These are phyloP conservation scores for Drosophila repleta DNA, from an alignment of 1,140 invertebrate genomes.

Conservation along the genomic window DNA sequence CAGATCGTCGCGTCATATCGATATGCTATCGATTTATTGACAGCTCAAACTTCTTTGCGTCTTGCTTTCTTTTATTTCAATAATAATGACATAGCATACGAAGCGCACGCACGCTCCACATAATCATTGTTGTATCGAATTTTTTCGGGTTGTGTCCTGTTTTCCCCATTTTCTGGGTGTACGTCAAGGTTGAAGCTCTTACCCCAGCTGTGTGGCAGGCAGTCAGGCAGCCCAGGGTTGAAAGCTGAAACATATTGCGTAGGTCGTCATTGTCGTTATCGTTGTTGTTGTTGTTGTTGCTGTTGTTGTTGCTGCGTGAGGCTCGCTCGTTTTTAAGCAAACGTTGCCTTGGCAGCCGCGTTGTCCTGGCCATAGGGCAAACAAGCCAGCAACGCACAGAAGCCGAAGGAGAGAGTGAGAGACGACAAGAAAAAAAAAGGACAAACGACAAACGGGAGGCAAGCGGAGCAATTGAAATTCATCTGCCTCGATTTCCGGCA, in stretches of 20 bases:
- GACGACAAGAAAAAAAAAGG: slow-evolving; percentile 33
- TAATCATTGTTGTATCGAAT: slow-evolving; percentile 43
- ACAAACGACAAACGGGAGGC: slow-evolving; percentile 38
- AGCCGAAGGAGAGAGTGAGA: neutral
- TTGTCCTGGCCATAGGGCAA: slow-evolving; percentile 59
- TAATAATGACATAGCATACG: slow-evolving; percentile 36
- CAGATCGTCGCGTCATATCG: slow-evolving; percentile 44
- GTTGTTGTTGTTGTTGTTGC: slow-evolving; percentile 27
- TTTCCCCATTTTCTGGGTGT: slow-evolving; percentile 24
- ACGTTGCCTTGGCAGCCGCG: slow-evolving; percentile 65
- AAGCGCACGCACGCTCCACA: slow-evolving; percentile 39
- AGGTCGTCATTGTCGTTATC: slow-evolving; percentile 55
- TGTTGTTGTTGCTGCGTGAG: slow-evolving; percentile 57
- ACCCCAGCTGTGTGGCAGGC: slow-evolving; percentile 15
- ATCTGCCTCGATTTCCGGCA: slow-evolving; percentile 73
- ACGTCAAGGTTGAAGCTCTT: slow-evolving; percentile 41
- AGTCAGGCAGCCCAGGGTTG: slow-evolving; percentile 46
- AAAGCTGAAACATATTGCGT: slow-evolving; percentile 80
- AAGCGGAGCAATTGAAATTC: slow-evolving; percentile 68
- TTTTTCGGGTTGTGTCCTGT: slow-evolving; percentile 8
- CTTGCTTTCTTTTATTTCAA: slow-evolving; percentile 33
- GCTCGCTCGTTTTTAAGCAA: slow-evolving; percentile 47
- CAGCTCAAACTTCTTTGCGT: slow-evolving; percentile 1
- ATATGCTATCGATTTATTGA: slow-evolving; percentile 42
- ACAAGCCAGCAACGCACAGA: slow-evolving; percentile 21